phyloP scores from a whole-genome alignment of 2,888 invertebrate genomes.

The Metellina segmentata region DNA sequence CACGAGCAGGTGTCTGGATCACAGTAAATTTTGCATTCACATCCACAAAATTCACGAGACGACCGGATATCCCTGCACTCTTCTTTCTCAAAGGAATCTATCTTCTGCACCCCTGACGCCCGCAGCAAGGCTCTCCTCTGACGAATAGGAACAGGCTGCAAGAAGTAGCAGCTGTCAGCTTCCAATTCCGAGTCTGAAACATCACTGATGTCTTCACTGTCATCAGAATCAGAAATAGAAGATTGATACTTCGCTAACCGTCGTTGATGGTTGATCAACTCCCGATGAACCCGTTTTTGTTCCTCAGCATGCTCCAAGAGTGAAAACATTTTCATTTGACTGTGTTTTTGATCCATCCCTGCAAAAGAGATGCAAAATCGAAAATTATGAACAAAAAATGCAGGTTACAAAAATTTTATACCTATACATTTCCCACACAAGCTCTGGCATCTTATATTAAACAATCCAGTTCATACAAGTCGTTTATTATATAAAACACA shows the following conservation, averaged over 20 bases:
- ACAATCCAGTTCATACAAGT: too few relatives aligned
- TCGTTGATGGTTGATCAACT: slow-evolving; percentile 82
- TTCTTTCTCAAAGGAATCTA: slow-evolving; percentile 95
- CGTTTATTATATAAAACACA: too few relatives aligned
- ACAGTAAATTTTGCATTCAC: slow-evolving; percentile 94
- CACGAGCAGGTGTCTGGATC: slow-evolving; percentile 97
- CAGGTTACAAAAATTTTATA: background rate
- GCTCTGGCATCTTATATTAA: too few relatives aligned
- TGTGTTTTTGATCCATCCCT: slow-evolving; percentile 89
- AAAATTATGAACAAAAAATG: background rate
- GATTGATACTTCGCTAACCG: slow-evolving; percentile 71
- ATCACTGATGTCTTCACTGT: slow-evolving; percentile 78
- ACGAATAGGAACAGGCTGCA: slow-evolving; percentile 94
- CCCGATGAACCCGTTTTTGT: slow-evolving; percentile 90
- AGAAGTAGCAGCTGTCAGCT: slow-evolving; percentile 92
- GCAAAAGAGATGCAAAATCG: slow-evolving; percentile 64
- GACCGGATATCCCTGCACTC: slow-evolving; percentile 91
- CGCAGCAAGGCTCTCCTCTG: slow-evolving; percentile 93
- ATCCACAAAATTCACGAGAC: slow-evolving; percentile 93
- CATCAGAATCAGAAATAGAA: slow-evolving; percentile 77
- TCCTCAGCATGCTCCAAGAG: slow-evolving; percentile 93
- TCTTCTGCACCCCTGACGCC: slow-evolving; percentile 95
- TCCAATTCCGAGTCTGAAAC: slow-evolving; percentile 89
- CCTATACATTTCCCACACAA: too few relatives aligned
- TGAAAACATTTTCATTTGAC: slow-evolving; percentile 89